A percentile compares a stretch with the other conserved stretches of the same genome.
Conservation (phyloP, 2,113 vertebrate genomes). For the Aegotheles bennettii region DNA sequence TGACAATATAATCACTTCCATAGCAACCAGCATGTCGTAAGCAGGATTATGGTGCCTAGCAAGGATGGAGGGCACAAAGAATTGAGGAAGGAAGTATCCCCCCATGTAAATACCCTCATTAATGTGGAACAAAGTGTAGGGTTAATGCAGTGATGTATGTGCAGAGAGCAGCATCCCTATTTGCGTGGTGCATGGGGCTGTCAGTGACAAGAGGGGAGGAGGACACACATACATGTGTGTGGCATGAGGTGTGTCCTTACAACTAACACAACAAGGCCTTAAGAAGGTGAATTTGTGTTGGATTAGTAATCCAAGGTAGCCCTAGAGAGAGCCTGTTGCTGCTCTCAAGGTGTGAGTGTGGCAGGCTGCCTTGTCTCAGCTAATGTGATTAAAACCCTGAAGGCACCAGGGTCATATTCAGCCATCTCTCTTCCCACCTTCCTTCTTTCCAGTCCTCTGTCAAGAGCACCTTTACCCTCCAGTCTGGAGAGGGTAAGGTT, state of each 20-base stretch:
- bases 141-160: accelerated
- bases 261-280: not conserved
- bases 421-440: not conserved
- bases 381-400: not conserved
- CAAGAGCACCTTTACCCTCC: not conserved
- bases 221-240: not conserved
- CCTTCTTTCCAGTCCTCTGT: not conserved
- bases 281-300: not conserved
- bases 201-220: not conserved
- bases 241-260: not conserved
- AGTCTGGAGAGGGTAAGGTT: not conserved
- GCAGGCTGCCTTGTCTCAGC: not conserved
- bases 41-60: not conserved
- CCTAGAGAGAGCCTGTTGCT: not conserved
- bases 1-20: not conserved
- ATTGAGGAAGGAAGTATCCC: not conserved
- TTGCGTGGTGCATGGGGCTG: accelerated
- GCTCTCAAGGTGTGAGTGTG: not conserved
- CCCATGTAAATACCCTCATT: not conserved
- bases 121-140: not conserved
- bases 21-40: not conserved
- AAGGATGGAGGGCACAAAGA: not conserved
- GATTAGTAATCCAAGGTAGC: not conserved
- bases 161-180: not conserved
- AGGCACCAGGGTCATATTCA: not conserved